Evolutionary conservation across 2,113 vertebrate genomes (phyloP).

Genomic region (Canis aureus): DNA sequence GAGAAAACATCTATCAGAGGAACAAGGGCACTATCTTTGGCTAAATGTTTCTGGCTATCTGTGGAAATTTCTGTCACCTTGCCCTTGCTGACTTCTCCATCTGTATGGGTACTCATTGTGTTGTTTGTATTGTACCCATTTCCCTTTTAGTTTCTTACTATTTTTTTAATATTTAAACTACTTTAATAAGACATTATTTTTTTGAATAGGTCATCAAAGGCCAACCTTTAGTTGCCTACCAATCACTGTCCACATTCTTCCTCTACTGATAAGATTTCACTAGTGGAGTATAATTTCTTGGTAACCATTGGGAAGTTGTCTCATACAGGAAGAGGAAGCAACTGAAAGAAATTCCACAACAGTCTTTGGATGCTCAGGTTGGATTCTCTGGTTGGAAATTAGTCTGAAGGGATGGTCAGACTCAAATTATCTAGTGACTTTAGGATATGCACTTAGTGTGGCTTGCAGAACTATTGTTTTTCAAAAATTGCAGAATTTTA

Average conservation of each 20-base stretch:
- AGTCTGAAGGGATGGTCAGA: neutral
- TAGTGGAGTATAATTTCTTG: neutral
- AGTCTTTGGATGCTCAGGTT: neutral
- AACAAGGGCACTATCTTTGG: neutral
- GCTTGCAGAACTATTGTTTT: neutral
- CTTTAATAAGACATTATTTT: slow-evolving; percentile 31
- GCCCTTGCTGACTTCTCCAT: neutral
- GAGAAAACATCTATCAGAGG: neutral
- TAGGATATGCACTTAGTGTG: neutral
- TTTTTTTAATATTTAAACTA: neutral
- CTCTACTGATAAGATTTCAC: neutral
- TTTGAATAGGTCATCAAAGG: slow-evolving; percentile 21
- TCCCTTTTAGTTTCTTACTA: neutral
- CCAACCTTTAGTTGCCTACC: neutral
- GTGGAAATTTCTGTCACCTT: neutral
- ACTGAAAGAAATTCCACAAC: slow-evolving; percentile 8
- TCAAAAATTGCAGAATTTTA: slow-evolving; percentile 1
- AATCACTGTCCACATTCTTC: neutral
- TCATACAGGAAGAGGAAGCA: neutral
- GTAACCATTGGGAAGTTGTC: neutral
- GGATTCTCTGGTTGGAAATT: neutral
- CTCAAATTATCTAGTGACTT: neutral
- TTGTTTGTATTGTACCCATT: neutral
- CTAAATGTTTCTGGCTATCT: neutral
- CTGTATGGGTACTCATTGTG: neutral